Conservation (phyloP, 2,113 vertebrate species). For the Pygoscelis adeliae region DNA sequence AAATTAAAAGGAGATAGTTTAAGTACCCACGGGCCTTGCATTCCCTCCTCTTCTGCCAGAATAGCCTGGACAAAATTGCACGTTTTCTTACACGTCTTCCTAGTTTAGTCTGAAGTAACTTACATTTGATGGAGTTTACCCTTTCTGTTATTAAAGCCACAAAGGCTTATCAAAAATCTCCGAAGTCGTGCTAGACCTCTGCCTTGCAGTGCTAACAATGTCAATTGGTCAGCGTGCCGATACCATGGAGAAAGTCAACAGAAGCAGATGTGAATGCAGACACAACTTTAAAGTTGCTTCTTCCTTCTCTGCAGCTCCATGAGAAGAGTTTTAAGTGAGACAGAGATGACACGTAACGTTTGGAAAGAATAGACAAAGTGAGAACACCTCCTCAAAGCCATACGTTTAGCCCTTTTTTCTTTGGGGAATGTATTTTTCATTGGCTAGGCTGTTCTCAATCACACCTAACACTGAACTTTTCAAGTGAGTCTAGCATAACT, state of each 20-base stretch:
- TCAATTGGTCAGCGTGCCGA: accelerated
- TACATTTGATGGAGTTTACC: not conserved
- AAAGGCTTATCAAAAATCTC: not conserved
- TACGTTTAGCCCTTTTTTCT: not conserved
- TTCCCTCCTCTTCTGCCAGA: not conserved
- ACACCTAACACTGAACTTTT: not conserved
- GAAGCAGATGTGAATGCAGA: not conserved
- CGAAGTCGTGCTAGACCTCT: not conserved
- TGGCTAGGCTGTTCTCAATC: not conserved
- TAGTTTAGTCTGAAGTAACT: not conserved
- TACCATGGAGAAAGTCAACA: not conserved
- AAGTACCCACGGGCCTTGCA: not conserved
- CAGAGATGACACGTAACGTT: not conserved
- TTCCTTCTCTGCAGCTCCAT: not conserved
- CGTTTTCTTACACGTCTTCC: not conserved
- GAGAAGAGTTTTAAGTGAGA: not conserved
- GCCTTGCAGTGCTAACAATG: not conserved
- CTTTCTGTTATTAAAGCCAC: not conserved
- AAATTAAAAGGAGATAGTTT: not conserved
- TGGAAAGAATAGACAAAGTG: not conserved
- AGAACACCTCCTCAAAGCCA: not conserved
- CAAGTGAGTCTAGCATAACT: not conserved
- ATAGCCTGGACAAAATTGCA: not conserved
- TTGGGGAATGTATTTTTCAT: not conserved
- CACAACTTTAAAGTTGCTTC: not conserved